phyloP scores from a whole-genome alignment of 2,888 invertebrate species.

The Megalurothrips usitatus region DNA sequence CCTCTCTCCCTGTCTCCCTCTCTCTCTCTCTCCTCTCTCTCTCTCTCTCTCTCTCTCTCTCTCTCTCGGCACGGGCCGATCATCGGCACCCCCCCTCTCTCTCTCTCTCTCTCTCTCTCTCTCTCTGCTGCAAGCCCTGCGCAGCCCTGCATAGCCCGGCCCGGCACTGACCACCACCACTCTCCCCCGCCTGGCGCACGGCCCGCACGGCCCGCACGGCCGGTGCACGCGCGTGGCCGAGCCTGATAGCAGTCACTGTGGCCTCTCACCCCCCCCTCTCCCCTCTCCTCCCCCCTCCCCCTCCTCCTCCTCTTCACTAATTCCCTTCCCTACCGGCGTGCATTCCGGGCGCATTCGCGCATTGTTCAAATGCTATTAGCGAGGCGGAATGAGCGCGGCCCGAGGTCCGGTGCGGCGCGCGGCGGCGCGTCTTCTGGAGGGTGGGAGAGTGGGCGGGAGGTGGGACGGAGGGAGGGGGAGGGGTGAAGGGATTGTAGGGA shows the following conservation, averaged over 20 bases:
- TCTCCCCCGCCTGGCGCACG: not conserved
- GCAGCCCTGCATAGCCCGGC: no score
- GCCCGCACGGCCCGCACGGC: no score
- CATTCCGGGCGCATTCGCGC: not conserved
- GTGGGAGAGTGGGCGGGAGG: not conserved
- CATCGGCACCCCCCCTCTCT: not conserved
- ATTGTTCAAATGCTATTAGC: conserved; percentile 23
- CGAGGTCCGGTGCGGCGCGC: not conserved
- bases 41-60: not conserved
- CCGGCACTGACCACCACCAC: no score
- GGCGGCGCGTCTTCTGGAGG: not conserved
- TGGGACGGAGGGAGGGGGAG: not conserved
- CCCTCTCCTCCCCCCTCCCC: not conserved
- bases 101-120: not conserved
- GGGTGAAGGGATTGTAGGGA: not conserved
- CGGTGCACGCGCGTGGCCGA: not conserved
- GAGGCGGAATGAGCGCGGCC: not conserved
- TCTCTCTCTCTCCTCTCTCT: not conserved
- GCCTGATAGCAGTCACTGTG: not conserved
- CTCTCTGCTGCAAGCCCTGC: not conserved
- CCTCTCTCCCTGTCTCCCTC: not conserved
- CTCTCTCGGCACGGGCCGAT: not conserved
- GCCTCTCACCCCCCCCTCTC: no score
- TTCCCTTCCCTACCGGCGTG: not conserved
- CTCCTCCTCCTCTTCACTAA: not conserved